Evolutionary conservation across 2,113 vertebrate species (phyloP).

Genomic region (Pheucticus melanocephalus): DNA sequence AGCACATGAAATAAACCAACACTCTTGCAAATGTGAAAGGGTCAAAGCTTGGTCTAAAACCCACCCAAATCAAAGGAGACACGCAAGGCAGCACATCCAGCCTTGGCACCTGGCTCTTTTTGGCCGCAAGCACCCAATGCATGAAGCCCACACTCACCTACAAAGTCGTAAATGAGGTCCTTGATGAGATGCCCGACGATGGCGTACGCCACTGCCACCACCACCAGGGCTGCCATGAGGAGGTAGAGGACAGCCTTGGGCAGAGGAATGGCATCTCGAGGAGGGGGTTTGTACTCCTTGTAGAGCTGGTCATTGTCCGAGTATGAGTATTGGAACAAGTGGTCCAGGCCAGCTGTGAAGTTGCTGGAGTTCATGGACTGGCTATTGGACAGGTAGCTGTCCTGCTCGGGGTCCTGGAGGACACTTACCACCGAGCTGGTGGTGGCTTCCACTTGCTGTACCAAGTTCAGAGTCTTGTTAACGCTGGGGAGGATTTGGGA

Average conservation of each 20-base stretch:
- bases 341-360: conserved; percentile 82
- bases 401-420: conserved; percentile 78
- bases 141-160: conserved; percentile 73
- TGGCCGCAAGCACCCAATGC: background rate
- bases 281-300: conserved; percentile 81
- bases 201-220: conserved; percentile 86
- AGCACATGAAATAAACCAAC: background rate
- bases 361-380: conserved; percentile 79
- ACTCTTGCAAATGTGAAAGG: background rate
- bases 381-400: conserved; percentile 75
- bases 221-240: conserved; percentile 86
- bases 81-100: fast-evolving
- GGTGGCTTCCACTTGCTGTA: conserved; percentile 78
- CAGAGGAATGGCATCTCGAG: conserved; percentile 79
- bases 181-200: conserved; percentile 90
- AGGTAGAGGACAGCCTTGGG: conserved; percentile 91
- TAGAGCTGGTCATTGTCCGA: conserved; percentile 82
- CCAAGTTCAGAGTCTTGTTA: conserved; percentile 81
- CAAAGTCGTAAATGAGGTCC: conserved; percentile 85
- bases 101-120: background rate
- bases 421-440: conserved; percentile 81
- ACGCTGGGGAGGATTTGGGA: conserved; percentile 84
- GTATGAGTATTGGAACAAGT: conserved; percentile 81
- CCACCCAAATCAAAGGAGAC: background rate
- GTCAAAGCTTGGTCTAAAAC: background rate